Percentiles rank a stretch among this genome's conserved stretches.
Evolutionary conservation across 2,888 invertebrate genomes (phyloP).

Genomic region (Caenorhabditis becei): DNA sequence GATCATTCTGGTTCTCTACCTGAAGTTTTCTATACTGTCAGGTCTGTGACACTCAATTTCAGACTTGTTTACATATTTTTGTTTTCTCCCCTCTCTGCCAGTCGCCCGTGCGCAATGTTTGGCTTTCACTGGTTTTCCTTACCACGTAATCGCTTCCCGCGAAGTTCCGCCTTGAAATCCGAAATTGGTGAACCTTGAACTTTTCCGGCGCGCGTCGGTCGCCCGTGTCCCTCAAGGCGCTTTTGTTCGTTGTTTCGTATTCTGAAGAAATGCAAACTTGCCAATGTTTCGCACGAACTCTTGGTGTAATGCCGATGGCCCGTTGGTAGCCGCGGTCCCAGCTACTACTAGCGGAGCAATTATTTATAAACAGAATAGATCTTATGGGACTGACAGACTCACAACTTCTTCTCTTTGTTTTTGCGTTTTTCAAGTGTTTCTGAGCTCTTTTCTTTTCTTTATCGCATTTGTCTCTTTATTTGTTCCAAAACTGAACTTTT

Average conservation of each 20-base stretch:
- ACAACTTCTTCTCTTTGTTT: not conserved
- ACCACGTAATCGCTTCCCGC: not conserved
- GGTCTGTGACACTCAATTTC: not conserved
- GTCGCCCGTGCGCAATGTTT: constrained; percentile 5
- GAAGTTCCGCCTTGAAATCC: not conserved
- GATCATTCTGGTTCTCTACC: not conserved
- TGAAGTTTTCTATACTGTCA: not conserved
- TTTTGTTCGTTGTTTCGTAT: constrained; percentile 4
- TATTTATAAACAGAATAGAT: constrained; percentile 44
- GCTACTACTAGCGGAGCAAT: constrained; percentile 27
- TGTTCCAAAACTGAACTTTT: not conserved
- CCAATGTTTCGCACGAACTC: constrained; percentile 16
- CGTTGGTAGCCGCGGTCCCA: not conserved
- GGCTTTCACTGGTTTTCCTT: constrained; percentile 18
- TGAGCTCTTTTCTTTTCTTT: not conserved
- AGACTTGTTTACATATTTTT: constrained; percentile 35
- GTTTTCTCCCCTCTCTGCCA: not conserved
- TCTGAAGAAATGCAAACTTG: constrained; percentile 10
- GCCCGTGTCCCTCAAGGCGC: not conserved
- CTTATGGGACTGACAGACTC: not conserved
- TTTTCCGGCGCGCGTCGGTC: not conserved
- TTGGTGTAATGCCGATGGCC: constrained; percentile 8
- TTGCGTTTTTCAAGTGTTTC: not conserved
- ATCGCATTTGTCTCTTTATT: not conserved
- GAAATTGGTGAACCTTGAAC: constrained; percentile 22